Evolutionary conservation across 2,113 vertebrate species (phyloP).

Genomic region (Hypomesus transpacificus): DNA sequence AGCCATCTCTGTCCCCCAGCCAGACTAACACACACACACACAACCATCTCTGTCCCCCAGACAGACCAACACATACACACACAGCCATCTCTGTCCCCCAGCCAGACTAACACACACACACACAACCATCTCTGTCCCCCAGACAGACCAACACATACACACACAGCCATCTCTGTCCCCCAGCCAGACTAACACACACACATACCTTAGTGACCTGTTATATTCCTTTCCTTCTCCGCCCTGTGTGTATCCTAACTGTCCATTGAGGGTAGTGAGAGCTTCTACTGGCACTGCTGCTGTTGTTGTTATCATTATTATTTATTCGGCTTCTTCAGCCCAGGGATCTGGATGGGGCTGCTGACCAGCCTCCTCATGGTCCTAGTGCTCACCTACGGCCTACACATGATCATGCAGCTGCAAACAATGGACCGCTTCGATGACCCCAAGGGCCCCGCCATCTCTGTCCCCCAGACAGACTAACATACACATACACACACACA

Average conservation of each 20-base stretch:
- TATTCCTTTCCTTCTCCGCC: too few relatives aligned
- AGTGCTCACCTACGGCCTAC: conserved; percentile 86
- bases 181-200: neutral
- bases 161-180: neutral
- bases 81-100: too few relatives aligned
- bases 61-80: neutral
- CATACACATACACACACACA: too few relatives aligned
- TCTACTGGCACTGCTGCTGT: too few relatives aligned
- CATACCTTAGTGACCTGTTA: neutral
- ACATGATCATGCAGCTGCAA: conserved; percentile 90
- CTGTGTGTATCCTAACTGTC: too few relatives aligned
- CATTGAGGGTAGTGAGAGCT: too few relatives aligned
- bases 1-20: too few relatives aligned
- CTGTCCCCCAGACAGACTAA: conserved; percentile 68
- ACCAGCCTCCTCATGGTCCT: conserved; percentile 86
- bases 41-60: neutral
- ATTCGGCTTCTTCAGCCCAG: conserved; percentile 78
- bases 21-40: neutral
- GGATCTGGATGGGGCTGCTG: conserved; percentile 87
- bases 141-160: neutral
- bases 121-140: too few relatives aligned
- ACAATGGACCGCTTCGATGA: conserved; percentile 88
- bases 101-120: too few relatives aligned
- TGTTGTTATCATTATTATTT: too few relatives aligned
- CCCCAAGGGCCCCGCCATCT: conserved; percentile 73